Evolutionary conservation across 2,888 invertebrate species (phyloP), one percentile per base, ranked within the genome.

Genomic region (Catotricha subobsoleta): DNA sequence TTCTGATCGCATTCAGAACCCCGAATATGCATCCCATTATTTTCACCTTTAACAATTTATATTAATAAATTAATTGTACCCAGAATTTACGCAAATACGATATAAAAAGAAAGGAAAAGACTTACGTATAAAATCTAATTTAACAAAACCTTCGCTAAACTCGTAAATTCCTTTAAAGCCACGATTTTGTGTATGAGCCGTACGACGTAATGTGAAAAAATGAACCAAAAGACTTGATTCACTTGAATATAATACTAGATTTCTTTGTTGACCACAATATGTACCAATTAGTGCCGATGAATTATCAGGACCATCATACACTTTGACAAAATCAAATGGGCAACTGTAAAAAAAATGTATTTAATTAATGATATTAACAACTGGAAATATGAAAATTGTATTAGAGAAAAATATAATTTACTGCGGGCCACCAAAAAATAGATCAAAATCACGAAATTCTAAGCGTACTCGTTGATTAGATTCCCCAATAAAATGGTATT

Each of bases 1-100:
- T 91, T 86, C 67, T 94, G 92, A 70, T 98, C 97, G 70, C 98
- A 98, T 68, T 98, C 97, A 51, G 91, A 90, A 58, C 94, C 94
- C 59, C 86, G 75, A 60, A 94, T 90, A 67, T 94, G 92, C 69
- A 86, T 83, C 50, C 90, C 90, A 60, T 86, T 84, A 67, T 86
- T 82, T 70, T 81, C 81, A 65, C 80, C 82, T 70, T 86, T 86
- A 70, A 87, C 86, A 76, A 82, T 86, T 66, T 40, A 47, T 49
- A 48, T 25, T 21, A 46, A 46, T 42, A 30, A 35, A 19, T 29
- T 12, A 42, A 41, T 41, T 36, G 13, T 4, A 37, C 6, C 12
- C n/a, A 16, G 16, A 5, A 5, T 33, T 33, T 18, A 16, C 8
- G 9, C n/a, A 41, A 34, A 34, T 15, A 5, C 7, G 5, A 19